These are phyloP conservation scores for Zonotrichia leucophrys DNA, from an alignment of 2,113 vertebrate species.

Conservation along the genomic window DNA sequence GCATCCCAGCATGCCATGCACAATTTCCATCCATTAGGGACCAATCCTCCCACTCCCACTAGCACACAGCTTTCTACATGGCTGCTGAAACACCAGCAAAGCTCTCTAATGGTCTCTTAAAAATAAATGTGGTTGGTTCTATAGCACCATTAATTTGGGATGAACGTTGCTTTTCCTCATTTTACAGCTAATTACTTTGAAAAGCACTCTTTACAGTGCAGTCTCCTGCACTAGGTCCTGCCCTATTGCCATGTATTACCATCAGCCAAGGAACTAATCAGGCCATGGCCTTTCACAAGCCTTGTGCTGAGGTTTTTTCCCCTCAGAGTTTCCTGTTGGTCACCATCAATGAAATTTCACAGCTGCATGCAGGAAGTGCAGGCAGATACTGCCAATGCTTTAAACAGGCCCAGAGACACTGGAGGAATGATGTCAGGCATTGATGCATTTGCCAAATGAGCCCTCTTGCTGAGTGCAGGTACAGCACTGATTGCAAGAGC, in stretches of 20 bases:
- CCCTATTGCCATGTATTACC: accelerated
- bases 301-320: not conserved
- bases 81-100: not conserved
- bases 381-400: not conserved
- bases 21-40: not conserved
- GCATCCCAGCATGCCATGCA: not conserved
- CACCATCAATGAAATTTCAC: not conserved
- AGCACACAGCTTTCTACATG: not conserved
- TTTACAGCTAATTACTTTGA: not conserved
- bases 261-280: not conserved
- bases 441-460: not conserved
- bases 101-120: not conserved
- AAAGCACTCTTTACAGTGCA: not conserved
- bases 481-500: not conserved
- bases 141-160: not conserved
- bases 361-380: not conserved
- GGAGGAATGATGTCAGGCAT: not conserved
- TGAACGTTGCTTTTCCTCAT: not conserved
- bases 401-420: not conserved
- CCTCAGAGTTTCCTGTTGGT: not conserved
- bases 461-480: not conserved
- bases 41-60: not conserved
- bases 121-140: not conserved
- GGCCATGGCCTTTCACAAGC: accelerated
- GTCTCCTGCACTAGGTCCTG: not conserved